Evolutionary conservation across 53 echinoderm and acorn worm species (phyloP).

Genomic region (Apostichopus leukothele): DNA sequence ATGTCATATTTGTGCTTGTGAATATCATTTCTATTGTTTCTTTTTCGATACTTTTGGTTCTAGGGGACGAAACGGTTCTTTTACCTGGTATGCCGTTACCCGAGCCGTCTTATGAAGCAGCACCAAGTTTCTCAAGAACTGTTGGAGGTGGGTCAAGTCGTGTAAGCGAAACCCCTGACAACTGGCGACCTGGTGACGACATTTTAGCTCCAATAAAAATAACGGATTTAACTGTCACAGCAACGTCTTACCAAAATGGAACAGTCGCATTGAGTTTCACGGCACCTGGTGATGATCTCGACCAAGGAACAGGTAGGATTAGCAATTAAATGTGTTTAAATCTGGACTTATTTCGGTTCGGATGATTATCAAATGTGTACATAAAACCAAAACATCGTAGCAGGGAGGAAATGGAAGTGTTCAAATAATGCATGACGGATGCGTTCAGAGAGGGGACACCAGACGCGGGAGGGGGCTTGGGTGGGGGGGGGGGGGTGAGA

Average conservation of each 20-base stretch:
- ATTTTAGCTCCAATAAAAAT: conserved; percentile 51
- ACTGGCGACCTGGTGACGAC: conserved; percentile 48
- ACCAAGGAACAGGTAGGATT: conserved; percentile 58
- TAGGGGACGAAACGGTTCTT: conserved; percentile 42
- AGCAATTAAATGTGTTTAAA: no score
- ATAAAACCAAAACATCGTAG: no score
- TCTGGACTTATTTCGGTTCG: no score
- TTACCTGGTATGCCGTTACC: conserved; percentile 53
- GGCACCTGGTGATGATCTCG: conserved; percentile 63
- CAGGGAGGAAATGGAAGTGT: no score
- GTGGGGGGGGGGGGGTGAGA: no score
- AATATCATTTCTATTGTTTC: no score
- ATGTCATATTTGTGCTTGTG: no score
- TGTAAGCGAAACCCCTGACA: conserved; percentile 31
- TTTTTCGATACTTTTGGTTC: not conserved
- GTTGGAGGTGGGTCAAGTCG: conserved; percentile 62
- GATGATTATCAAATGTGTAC: no score
- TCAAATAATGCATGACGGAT: no score
- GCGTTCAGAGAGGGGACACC: no score
- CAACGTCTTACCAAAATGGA: conserved; percentile 45
- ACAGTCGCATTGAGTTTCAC: conserved; percentile 59
- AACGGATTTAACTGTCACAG: conserved; percentile 49
- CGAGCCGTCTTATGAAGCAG: conserved; percentile 47
- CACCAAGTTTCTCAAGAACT: conserved; percentile 53
- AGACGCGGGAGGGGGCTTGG: no score